phyloP scores from a whole-genome alignment of 1,140 invertebrate genomes.

The Drosophila pectinifera region DNA sequence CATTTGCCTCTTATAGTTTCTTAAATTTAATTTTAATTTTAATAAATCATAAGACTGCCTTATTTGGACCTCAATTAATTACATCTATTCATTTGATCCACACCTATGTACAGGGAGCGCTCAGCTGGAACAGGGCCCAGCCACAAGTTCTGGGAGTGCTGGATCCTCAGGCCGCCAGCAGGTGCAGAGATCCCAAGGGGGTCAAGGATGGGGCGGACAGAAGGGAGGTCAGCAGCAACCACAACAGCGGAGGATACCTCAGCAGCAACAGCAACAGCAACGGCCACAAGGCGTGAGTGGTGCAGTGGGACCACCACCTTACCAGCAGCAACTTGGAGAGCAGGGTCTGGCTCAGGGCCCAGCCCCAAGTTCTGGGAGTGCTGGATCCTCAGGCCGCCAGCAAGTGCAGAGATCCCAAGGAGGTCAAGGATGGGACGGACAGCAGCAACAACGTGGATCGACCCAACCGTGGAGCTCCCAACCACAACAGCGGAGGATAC shows the following conservation, averaged over 20 bases:
- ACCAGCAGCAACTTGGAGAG: background rate
- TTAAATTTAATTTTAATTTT: too few species aligned
- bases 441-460: constrained; percentile 14
- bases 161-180: constrained; percentile 1
- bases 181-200: background rate
- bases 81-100: too few species aligned
- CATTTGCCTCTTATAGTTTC: too few species aligned
- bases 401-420: constrained; percentile 6
- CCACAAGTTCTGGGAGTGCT: constrained; percentile 3
- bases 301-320: too few species aligned
- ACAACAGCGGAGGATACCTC: background rate
- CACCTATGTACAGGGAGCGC: background rate
- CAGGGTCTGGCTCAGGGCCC: background rate
- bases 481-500: background rate
- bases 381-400: background rate
- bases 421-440: constrained; percentile 20
- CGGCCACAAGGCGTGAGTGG: too few species aligned
- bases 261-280: constrained; percentile 1
- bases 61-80: too few species aligned
- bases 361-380: background rate
- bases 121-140: background rate
- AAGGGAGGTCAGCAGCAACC: background rate
- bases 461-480: background rate
- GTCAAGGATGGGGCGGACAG: constrained; percentile 25
- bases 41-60: too few species aligned